Conservation (phyloP, 2,797 vertebrate species). For the Onychomys torridus region DNA sequence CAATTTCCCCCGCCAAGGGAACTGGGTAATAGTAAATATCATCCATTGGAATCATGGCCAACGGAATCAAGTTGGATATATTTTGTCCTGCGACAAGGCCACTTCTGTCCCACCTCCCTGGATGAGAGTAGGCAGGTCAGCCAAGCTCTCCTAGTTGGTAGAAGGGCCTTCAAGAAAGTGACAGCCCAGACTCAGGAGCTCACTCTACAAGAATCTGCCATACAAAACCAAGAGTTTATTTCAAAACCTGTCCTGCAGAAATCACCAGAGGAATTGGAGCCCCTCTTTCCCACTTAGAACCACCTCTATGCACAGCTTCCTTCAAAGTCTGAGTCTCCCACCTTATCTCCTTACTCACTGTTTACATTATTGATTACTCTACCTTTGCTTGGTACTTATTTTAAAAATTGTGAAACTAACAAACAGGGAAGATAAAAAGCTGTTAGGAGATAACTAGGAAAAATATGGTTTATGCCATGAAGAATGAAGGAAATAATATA, state of each 20-base stretch:
- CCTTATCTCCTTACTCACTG: neutral
- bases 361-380: conserved; percentile 13
- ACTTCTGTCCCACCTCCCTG: neutral
- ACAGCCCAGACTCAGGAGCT: neutral
- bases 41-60: neutral
- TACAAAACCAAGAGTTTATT: neutral
- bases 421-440: conserved; percentile 36
- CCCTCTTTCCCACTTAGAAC: neutral
- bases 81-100: neutral
- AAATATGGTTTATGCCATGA: neutral
- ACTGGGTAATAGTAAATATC: neutral
- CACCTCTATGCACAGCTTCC: neutral
- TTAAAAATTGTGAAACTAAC: conserved; percentile 42
- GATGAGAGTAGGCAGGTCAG: neutral
- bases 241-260: neutral
- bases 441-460: conserved; percentile 21
- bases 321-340: neutral
- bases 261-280: neutral
- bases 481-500: conserved; percentile 36
- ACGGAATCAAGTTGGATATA: neutral
- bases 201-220: neutral
- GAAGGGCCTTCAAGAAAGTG: neutral
- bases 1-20: neutral
- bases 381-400: conserved; percentile 35
- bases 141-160: neutral